Evolutionary conservation across 2,113 vertebrate genomes (phyloP), one percentile per base, ranked within the genome.

Genomic region (Nestor notabilis): DNA sequence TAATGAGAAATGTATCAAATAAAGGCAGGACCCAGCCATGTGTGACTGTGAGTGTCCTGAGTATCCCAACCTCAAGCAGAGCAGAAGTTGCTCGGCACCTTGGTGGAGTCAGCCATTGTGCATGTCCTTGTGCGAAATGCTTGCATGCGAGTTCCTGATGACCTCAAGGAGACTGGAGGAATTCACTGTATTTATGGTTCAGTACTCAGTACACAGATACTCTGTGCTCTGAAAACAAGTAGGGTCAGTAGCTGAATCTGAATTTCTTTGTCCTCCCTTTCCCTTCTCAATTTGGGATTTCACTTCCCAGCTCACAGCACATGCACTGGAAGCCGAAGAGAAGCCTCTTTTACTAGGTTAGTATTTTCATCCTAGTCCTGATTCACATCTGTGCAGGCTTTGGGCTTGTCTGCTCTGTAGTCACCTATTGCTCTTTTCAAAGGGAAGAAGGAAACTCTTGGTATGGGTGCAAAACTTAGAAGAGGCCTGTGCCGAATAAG

Each of bases 51-150:
- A 84, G 17, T 7, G 3, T 33, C 41, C 39, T 55, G 65, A 82
- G 75, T 49, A 77, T 20, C n/a, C 8, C 23, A 44, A 0, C 23
- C 47, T 56, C 0, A 0, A 41, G 7, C 8, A 33, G 43, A 76
- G 69, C 24, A 70, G 77, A 65, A 83, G 52, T 63, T 56, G 35
- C 65, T 79, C 4, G 2, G 82, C 47, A 56, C 17, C 24, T 83
- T 44, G 24, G 39, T 71, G 55, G 65, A 90, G 47, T 46, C 65
- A 78, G 5, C 39, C 9, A 2, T n/a, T 50, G 29, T 46, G 39
- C 16, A 0, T 44, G 29, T 74, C 46, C 41, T 83, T 0, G 0
- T 68, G 50, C 0, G 0, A 66, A 43, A 41, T 65, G 25, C 41
- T 76, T 69, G 31, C 29, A 72, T 14, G 41, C 79, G 74, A 41